A percentile compares a stretch with the other conserved stretches of the same genome.
Evolutionary conservation across 1,140 invertebrate genomes (phyloP).

Genomic region (Drosophila obscura): DNA sequence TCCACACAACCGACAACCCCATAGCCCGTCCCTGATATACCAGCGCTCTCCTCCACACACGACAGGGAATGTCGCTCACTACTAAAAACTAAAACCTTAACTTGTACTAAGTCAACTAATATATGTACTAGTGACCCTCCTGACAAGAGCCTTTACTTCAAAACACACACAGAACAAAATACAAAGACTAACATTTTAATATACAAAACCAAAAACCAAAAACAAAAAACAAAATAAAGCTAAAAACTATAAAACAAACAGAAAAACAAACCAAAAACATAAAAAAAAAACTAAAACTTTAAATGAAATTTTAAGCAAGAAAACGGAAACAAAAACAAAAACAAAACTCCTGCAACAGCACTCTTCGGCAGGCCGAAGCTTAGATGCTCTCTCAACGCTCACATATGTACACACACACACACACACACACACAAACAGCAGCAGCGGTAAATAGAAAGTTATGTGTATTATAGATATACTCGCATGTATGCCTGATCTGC

Average conservation of each 20-base stretch:
- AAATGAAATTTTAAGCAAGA: slow-evolving; percentile 25
- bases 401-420: slow-evolving; percentile 7
- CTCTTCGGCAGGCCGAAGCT: slow-evolving; percentile 73
- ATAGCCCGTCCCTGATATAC: not conserved
- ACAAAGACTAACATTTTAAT: slow-evolving; percentile 54
- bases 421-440: slow-evolving; percentile 4
- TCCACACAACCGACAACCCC: not conserved
- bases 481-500: slow-evolving; percentile 19
- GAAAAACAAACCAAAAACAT: not conserved
- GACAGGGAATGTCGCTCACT: slow-evolving; percentile 9
- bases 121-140: slow-evolving; percentile 38
- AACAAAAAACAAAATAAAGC: not conserved
- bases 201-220: slow-evolving; percentile 22
- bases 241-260: no score
- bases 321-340: not conserved
- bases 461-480: slow-evolving; percentile 25
- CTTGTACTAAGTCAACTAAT: slow-evolving; percentile 16
- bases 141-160: slow-evolving; percentile 47
- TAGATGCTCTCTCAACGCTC: slow-evolving; percentile 50
- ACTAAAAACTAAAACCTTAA: slow-evolving; percentile 8
- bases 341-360: slow-evolving; percentile 42
- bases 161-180: slow-evolving; percentile 29
- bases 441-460: slow-evolving; percentile 9
- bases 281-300: slow-evolving; percentile 2
- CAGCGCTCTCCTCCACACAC: slow-evolving; percentile 18